A percentile compares a stretch with the other conserved stretches of the same genome.
Conservation (phyloP, 2,113 vertebrate genomes). For the Antennarius striatus region DNA sequence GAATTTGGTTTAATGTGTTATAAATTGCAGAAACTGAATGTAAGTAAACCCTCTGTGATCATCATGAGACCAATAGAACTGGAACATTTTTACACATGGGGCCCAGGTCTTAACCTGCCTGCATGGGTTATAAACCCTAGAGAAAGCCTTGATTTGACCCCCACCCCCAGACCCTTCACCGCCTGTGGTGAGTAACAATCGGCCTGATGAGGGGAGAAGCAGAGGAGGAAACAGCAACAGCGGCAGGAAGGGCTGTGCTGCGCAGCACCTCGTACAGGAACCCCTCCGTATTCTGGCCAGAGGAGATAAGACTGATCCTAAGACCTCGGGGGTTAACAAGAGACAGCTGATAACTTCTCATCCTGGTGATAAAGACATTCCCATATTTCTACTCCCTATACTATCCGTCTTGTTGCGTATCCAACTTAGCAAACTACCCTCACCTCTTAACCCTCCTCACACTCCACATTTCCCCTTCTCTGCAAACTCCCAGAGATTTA, state of each 20-base stretch:
- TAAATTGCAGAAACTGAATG: no score
- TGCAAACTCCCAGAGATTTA: constrained; percentile 36
- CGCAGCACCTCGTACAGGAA: constrained; percentile 84
- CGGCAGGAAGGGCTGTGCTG: constrained; percentile 83
- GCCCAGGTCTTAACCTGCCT: constrained; percentile 7
- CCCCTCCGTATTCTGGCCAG: constrained; percentile 78
- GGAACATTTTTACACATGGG: neutral
- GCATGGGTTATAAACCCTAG: constrained; percentile 36
- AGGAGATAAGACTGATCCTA: constrained; percentile 83
- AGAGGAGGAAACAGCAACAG: constrained; percentile 81
- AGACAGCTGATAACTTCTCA: constrained; percentile 75
- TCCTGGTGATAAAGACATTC: constrained; percentile 61
- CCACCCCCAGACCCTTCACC: constrained; percentile 23
- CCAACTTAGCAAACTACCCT: constrained; percentile 20
- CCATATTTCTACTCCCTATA: constrained; percentile 22
- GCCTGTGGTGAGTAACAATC: constrained; percentile 81
- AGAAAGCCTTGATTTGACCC: constrained; percentile 39
- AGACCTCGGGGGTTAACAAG: constrained; percentile 72
- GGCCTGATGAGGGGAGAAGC: constrained; percentile 76
- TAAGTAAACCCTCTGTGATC: no score
- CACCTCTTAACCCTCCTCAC: constrained; percentile 3
- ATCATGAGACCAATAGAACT: no score
- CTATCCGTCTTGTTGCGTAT: constrained; percentile 15
- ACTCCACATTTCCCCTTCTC: constrained; percentile 1
- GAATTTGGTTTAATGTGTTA: no score